Base-by-base conservation (phyloP, 2,797 vertebrate genomes). In the Enoplosus armatus region DNA sequence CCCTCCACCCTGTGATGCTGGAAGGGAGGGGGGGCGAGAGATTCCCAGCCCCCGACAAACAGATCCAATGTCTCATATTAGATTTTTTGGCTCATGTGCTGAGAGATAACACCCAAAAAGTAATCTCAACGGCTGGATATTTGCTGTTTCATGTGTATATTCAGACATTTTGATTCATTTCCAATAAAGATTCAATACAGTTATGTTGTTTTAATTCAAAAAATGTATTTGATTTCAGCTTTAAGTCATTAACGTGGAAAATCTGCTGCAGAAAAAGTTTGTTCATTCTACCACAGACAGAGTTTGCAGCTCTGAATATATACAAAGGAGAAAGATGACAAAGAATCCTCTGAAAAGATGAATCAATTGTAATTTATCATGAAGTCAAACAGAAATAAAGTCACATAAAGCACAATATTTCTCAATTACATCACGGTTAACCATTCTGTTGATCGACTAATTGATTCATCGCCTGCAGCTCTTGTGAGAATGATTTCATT, bases 1-100 rank as follows among this genome's bases (percentile, higher is more conserved):
- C 71, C 75, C 59, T 31, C 43, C 50, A n/a, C n/a, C 24, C n/a
- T 14, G 10, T 6, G 6, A 26, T 11, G 63, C 66, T 53, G 64
- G 41, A 29, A 48, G 31, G 15, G 60, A 16, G 61, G 61, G 61
- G 61, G 66, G 81, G 86, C 11, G 78, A 72, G 39, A 85, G 67
- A 87, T 83, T 86, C 87, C 63, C 16, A 0, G 26, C 20, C 35
- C 35, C 51, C 7, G 41, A 72, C 8, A 1, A 27, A 29, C 31
- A 24, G 72, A 84, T 84, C 76, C 39, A n/a, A 45, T 65, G 71
- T 74, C 82, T 31, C 15, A 4, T 29, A 55, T 60, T 59, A 4
- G 22, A 60, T 51, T 29, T n/a, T 45, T 41, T 70, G 72, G 76
- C 70, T 63, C 70, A 35, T 41, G 67, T 47, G 64, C 22, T 0